Conservation (phyloP, 1,140 invertebrate genomes). For the Brachystomella parvula region DNA sequence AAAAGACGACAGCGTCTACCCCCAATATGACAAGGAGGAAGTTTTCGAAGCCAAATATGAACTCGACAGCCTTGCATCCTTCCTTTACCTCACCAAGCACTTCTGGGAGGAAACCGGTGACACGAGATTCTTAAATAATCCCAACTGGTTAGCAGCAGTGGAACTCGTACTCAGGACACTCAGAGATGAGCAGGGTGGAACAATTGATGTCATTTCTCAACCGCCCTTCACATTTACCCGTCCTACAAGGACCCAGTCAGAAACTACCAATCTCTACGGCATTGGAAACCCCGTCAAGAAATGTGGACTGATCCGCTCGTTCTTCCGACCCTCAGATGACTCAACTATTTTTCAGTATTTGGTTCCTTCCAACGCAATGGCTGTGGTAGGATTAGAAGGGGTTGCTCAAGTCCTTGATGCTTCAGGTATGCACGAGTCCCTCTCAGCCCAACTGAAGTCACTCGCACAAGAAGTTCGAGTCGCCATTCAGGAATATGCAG, state of each 20-base stretch:
- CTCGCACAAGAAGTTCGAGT: constrained; percentile 23
- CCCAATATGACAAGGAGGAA: constrained; percentile 22
- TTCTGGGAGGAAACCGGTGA: constrained; percentile 30
- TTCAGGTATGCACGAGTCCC: background rate
- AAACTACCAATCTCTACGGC: constrained; percentile 34
- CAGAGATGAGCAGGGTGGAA: constrained; percentile 27
- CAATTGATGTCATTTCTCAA: constrained; percentile 19
- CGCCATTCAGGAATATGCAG: constrained; percentile 20
- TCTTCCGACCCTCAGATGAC: constrained; percentile 35
- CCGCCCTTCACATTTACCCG: constrained; percentile 30
- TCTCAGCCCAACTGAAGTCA: constrained; percentile 11
- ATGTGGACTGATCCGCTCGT: constrained; percentile 32
- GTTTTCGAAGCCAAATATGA: constrained; percentile 36
- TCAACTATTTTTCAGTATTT: constrained; percentile 32
- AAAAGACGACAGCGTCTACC: constrained; percentile 13
- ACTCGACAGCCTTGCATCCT: constrained; percentile 34
- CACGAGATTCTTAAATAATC: constrained; percentile 20
- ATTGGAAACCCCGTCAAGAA: constrained; percentile 30
- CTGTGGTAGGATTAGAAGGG: constrained; percentile 31
- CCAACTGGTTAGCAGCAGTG: constrained; percentile 20
- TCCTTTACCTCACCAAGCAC: constrained; percentile 30
- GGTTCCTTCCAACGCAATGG: constrained; percentile 32
- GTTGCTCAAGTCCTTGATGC: constrained; percentile 24
- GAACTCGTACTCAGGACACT: constrained; percentile 14
- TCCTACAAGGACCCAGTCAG: constrained; percentile 26